phyloP scores from a whole-genome alignment of 2,113 vertebrate species.

The Candoia aspera region DNA sequence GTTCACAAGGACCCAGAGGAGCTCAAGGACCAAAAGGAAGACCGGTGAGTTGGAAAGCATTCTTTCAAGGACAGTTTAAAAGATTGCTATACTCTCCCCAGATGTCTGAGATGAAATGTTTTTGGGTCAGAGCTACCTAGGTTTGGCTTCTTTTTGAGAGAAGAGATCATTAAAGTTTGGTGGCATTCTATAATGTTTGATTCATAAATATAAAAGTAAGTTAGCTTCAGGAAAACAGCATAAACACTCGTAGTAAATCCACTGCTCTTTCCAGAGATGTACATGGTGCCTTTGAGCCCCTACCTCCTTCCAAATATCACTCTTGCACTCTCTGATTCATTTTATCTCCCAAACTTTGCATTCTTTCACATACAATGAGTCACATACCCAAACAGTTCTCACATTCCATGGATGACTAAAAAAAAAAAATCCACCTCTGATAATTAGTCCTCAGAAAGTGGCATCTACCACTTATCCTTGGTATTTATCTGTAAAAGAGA shows the following conservation, averaged over 20 bases:
- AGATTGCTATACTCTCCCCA: neutral
- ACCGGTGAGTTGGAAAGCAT: slow-evolving; percentile 78
- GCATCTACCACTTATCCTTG: neutral
- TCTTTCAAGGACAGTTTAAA: slow-evolving; percentile 9
- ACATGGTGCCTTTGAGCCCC: neutral
- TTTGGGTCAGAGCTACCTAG: neutral
- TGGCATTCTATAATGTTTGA: neutral
- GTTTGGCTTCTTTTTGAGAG: neutral
- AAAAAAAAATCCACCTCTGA: neutral
- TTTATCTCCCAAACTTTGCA: neutral
- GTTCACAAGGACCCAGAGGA: slow-evolving; percentile 88
- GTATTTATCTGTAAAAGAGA: neutral
- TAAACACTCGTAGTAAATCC: neutral
- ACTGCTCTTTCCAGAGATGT: neutral
- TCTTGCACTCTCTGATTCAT: neutral
- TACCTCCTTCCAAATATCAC: neutral
- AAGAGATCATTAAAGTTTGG: neutral
- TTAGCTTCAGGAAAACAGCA: neutral
- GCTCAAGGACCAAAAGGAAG: slow-evolving; percentile 89
- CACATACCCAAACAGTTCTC: neutral
- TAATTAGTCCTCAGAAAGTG: neutral
- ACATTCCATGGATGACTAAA: neutral
- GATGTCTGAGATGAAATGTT: neutral
- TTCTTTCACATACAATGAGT: slow-evolving; percentile 3
- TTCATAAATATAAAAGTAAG: neutral